These are phyloP conservation scores for Hoplodrina blanda DNA, from an alignment of 2,888 invertebrate species.

Conservation along the genomic window DNA sequence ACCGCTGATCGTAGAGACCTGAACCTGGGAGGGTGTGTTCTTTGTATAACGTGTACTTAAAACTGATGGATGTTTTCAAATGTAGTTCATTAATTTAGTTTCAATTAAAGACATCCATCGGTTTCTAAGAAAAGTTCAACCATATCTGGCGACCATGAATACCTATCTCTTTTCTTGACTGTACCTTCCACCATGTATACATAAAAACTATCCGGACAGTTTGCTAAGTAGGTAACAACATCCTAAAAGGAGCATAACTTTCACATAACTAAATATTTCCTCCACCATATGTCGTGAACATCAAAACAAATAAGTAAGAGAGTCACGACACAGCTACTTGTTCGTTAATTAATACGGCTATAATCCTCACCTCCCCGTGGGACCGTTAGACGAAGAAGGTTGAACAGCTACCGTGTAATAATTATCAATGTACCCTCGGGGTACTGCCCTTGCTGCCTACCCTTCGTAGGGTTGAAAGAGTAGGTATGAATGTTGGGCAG, in stretches of 20 bases:
- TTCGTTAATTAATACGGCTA: slow-evolving; percentile 83
- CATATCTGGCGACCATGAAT: no score
- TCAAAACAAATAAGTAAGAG: slow-evolving; percentile 72
- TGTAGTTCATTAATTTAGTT: no score
- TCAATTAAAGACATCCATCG: no score
- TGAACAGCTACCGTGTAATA: slow-evolving; percentile 82
- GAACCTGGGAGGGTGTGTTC: no score
- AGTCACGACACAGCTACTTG: slow-evolving; percentile 78
- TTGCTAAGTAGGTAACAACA: not conserved
- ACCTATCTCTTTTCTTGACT: no score
- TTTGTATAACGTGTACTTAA: no score
- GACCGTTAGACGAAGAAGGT: slow-evolving; percentile 78
- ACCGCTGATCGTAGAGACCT: no score
- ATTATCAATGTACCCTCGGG: slow-evolving; percentile 89
- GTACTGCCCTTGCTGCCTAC: slow-evolving; percentile 64
- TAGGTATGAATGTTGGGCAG: slow-evolving; percentile 14
- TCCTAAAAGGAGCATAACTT: not conserved
- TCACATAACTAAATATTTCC: slow-evolving; percentile 10
- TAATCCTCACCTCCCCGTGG: slow-evolving; percentile 76
- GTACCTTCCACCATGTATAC: no score
- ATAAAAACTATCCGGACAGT: slow-evolving; percentile 4
- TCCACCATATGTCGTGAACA: slow-evolving; percentile 12
- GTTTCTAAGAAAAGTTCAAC: no score
- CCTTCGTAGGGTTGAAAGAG: slow-evolving; percentile 52
- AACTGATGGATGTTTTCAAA: no score